Base-by-base conservation (phyloP, 2,113 vertebrate genomes). In the Pelobates fuscus region DNA sequence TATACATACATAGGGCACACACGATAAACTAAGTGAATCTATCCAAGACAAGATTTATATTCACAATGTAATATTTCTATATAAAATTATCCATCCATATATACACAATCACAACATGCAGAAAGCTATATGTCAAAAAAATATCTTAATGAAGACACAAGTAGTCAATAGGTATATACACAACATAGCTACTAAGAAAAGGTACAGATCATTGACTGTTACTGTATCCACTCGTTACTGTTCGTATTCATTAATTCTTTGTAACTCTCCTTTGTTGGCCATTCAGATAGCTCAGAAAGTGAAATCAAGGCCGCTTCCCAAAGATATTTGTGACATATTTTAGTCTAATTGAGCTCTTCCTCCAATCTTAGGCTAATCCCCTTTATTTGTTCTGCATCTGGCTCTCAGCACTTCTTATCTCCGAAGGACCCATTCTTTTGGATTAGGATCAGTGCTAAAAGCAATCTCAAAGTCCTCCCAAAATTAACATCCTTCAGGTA, bases 361-460 rank as follows among this genome's bases (percentile, higher is more conserved):
- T 71, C 17, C 1, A 14, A 49, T 44, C 18, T 71, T 21, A 25
- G 26, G 18, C 43, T 60, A 60, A 60, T 57, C 68, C 60, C 57
- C 11, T 29, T 20, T 61, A 71, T 71, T 71, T 60, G 18, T 26
- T 60, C 41, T 60, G 57, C 24, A 60, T 15, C 57, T 46, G 23
- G 32, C 26, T 71, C 59, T 71, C 69, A 61, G 69, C 41, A 21
- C 57, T 71, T 46, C 69, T 61, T 71, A 71, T 71, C 69, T 27
- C 25, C 17, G 57, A 46, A 61, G 41, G 58, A 58, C 17, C 18
- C 58, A 60, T 70, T 61, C 59, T 44, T 41, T 27, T n/a, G 55
- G 55, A 71, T 71, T 71, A 71, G 58, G 69, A 71, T 71, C 69
- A 61, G 41, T 43, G 41, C 58, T 71, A 71, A 71, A 61, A 61